These are phyloP conservation scores for Hyposmocoma kahamanoa DNA, from an alignment of 1,140 invertebrate genomes.

Conservation along the genomic window DNA sequence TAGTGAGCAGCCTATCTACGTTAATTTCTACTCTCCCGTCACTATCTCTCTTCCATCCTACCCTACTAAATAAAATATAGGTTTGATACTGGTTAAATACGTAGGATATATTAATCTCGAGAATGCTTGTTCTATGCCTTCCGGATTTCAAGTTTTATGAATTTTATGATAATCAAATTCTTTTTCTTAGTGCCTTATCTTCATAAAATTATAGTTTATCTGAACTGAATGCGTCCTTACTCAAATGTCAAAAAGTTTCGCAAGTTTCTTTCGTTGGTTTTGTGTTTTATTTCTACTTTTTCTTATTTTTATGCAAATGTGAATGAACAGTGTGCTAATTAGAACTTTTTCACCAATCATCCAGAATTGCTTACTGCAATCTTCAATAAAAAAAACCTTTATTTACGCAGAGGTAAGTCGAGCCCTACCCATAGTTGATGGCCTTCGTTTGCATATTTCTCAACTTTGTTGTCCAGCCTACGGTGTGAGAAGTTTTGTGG, in stretches of 20 bases:
- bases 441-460: slow-evolving; percentile 48
- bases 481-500: slow-evolving; percentile 35
- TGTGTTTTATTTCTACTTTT: neutral
- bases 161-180: too few relatives aligned
- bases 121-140: too few relatives aligned
- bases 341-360: neutral
- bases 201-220: too few relatives aligned
- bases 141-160: too few relatives aligned
- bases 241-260: slow-evolving; percentile 4
- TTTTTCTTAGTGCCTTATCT: slow-evolving; percentile 11
- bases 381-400: neutral
- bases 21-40: too few relatives aligned
- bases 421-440: slow-evolving; percentile 17
- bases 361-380: neutral
- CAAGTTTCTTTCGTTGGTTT: neutral
- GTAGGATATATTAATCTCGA: too few relatives aligned
- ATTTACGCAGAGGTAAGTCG: neutral
- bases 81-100: too few relatives aligned
- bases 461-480: slow-evolving; percentile 37
- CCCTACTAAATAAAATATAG: too few relatives aligned
- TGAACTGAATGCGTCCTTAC: neutral
- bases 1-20: too few relatives aligned
- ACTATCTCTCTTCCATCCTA: too few relatives aligned
- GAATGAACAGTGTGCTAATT: neutral
- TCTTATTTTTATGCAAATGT: neutral